These are phyloP conservation scores for Empidonax traillii DNA, from an alignment of 2,113 vertebrate genomes.

Conservation along the genomic window DNA sequence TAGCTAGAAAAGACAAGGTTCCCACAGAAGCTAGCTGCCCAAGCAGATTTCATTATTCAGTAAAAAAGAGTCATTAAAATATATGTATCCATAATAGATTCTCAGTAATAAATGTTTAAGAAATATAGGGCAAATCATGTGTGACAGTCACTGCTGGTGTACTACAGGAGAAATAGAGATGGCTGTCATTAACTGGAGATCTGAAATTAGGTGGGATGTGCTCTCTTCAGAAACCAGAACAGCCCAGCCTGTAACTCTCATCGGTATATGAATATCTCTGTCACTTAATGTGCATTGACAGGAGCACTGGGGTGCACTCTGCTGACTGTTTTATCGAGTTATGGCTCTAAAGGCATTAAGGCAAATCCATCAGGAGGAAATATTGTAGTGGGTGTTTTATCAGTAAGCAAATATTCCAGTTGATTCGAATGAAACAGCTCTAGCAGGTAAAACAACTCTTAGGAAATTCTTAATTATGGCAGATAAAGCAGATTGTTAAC, in stretches of 20 bases:
- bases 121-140: neutral
- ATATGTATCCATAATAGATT: neutral
- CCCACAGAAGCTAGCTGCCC: neutral
- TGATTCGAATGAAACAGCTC: neutral
- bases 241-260: neutral
- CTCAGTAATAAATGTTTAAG: neutral
- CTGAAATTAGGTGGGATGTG: neutral
- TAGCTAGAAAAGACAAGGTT: neutral
- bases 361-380: neutral
- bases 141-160: neutral
- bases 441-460: neutral
- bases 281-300: neutral
- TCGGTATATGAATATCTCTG: neutral
- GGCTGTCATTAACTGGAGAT: neutral
- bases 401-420: neutral
- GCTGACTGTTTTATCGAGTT: neutral
- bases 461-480: neutral
- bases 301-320: neutral
- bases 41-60: neutral
- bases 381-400: neutral
- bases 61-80: neutral
- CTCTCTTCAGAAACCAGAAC: neutral
- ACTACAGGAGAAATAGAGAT: neutral
- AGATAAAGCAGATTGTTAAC: neutral
- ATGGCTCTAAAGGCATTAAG: neutral